Conservation (phyloP, 2,797 vertebrate genomes). For the Chiloscyllium punctatum region DNA sequence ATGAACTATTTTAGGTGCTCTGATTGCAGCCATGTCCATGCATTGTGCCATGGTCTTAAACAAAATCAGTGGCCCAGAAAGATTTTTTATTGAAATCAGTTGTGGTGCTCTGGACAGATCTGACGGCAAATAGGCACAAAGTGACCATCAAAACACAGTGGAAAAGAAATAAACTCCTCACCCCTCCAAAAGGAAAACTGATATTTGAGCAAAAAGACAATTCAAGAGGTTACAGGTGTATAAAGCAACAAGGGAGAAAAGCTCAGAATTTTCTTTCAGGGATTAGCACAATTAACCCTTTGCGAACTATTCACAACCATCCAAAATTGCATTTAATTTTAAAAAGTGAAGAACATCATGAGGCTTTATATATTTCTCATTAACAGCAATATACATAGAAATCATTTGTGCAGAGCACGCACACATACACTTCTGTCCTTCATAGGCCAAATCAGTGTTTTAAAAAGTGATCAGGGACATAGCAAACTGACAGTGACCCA, state of each 20-base stretch:
- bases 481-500: neutral
- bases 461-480: neutral
- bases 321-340: neutral
- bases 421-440: neutral
- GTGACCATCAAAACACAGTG: neutral
- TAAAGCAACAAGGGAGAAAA: too few relatives aligned
- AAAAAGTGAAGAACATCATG: neutral
- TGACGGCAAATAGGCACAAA: neutral
- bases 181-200: neutral
- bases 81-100: neutral
- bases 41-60: neutral
- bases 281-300: neutral
- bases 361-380: conserved; percentile 1
- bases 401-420: neutral
- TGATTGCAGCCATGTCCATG: neutral
- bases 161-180: neutral
- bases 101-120: neutral
- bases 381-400: neutral
- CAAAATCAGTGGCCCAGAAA: neutral
- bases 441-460: neutral
- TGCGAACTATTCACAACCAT: neutral
- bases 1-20: neutral
- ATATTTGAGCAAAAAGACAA: neutral
- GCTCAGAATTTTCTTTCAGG: neutral
- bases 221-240: too few relatives aligned